Base-by-base conservation (phyloP, 2,113 vertebrate species). In the Phalacrocorax pelagicus region DNA sequence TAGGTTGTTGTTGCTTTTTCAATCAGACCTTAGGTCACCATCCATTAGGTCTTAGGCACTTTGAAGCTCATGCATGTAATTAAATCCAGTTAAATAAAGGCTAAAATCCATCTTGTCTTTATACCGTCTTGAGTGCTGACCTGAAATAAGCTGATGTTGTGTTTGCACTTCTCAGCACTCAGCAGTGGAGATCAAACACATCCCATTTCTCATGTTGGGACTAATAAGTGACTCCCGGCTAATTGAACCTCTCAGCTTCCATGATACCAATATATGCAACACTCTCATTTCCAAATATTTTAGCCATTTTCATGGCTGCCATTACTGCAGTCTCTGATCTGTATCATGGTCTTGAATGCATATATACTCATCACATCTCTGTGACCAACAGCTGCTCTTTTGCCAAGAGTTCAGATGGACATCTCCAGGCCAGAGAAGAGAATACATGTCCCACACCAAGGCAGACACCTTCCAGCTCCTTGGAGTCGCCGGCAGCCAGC, bases 31-130 rank as follows among this genome's bases (percentile, higher is more conserved):
- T 90, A 88, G 72, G 75, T 94, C 75, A 92, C 67, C 55, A 86
- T 67, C 67, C 59, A 3, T 90, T 59, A 86, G 52, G 72, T 59
- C 63, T 88, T 59, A 54, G 32, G 47, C 82, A 83, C 82, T 95
- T 91, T 88, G 82, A 96, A 88, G 55, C 20, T 90, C 63, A 71
- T 51, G 46, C 46, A 34, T 83, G 29, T 86, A 92, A 90, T 96
- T 83, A 94, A 94, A 90, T 83, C 30, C 36, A 86, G 55, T 83
- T 86, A 94, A 94, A 96, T 22, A 71, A 90, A 88, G 67, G 51
- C 59, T 88, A 83, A 95, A 94, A 90, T 81, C 62, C 22, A 55
- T 82, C 57, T 91, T 94, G 88, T 36, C 72, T 84, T 79, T 89
- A 54, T 44, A 62, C 22, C 1, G 5, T 52, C 67, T 93, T 57